These are phyloP conservation scores for Caenorhabditis inopinata DNA, from an alignment of 1,140 invertebrate species.

Conservation along the genomic window DNA sequence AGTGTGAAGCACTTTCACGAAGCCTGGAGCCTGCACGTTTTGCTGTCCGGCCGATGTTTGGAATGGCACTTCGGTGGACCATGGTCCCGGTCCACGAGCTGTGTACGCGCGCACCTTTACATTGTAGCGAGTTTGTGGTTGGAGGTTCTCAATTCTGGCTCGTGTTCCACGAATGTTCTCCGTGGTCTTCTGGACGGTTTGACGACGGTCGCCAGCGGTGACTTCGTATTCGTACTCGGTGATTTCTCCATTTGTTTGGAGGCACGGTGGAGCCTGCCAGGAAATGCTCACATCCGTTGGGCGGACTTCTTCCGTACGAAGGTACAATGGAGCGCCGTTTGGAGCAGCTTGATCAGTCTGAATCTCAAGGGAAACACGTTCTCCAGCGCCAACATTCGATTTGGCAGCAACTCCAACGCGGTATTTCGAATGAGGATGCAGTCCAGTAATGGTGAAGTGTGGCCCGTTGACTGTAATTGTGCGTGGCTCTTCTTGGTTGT, in stretches of 20 bases:
- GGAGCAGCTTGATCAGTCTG: constrained; percentile 64
- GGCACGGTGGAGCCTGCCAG: constrained; percentile 65
- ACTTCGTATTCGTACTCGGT: constrained; percentile 66
- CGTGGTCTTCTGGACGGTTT: constrained; percentile 51
- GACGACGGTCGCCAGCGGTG: constrained; percentile 52
- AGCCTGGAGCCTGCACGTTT: constrained; percentile 37
- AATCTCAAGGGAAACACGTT: constrained; percentile 63
- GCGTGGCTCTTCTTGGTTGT: constrained; percentile 47
- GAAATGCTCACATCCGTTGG: constrained; percentile 54
- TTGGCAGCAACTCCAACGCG: constrained; percentile 63
- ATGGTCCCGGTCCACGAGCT: constrained; percentile 59
- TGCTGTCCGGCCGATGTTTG: constrained; percentile 53
- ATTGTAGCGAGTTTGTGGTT: constrained; percentile 56
- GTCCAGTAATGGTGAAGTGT: constrained; percentile 56
- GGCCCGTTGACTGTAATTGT: constrained; percentile 53
- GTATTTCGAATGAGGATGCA: constrained; percentile 65
- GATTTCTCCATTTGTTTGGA: constrained; percentile 63
- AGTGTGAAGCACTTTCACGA: constrained; percentile 57
- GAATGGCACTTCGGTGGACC: constrained; percentile 62
- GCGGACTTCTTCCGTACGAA: constrained; percentile 55
- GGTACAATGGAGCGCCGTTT: constrained; percentile 57
- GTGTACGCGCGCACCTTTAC: constrained; percentile 63
- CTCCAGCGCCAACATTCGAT: constrained; percentile 58
- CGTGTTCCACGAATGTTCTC: constrained; percentile 59
- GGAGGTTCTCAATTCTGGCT: constrained; percentile 53